Evolutionary conservation across 2,797 vertebrate genomes (phyloP).

Genomic region (Crax fasciolata): DNA sequence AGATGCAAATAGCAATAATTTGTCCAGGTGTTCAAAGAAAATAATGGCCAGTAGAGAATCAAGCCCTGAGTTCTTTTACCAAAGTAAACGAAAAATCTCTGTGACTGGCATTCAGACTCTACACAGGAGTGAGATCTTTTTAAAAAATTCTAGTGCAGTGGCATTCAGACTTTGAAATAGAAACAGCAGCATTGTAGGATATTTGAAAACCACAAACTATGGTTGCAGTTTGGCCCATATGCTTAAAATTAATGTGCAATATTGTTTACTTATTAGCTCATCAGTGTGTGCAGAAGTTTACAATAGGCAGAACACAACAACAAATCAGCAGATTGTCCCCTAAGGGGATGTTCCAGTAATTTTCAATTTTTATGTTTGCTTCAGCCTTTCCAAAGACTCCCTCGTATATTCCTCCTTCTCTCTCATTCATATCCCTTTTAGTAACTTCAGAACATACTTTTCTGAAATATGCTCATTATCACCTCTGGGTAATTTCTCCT

Average conservation of each 20-base stretch:
- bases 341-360: not conserved
- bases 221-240: not conserved
- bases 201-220: not conserved
- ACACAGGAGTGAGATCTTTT: not conserved
- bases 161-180: not conserved
- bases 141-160: not conserved
- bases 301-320: not conserved
- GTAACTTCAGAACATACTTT: not conserved
- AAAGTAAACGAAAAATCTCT: not conserved
- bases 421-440: not conserved
- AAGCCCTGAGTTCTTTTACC: not conserved
- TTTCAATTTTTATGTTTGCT: not conserved
- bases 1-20: not conserved
- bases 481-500: not conserved
- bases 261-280: not conserved
- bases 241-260: slow-evolving; percentile 1
- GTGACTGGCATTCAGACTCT: fast-evolving
- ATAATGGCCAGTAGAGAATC: not conserved
- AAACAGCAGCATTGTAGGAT: not conserved
- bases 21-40: not conserved
- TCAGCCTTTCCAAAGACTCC: not conserved
- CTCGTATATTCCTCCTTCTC: not conserved
- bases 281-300: not conserved
- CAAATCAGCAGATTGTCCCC: not conserved
- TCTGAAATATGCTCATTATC: not conserved